phyloP scores from a whole-genome alignment of 1,140 invertebrate genomes.

The Lepeophtheirus salmonis region DNA sequence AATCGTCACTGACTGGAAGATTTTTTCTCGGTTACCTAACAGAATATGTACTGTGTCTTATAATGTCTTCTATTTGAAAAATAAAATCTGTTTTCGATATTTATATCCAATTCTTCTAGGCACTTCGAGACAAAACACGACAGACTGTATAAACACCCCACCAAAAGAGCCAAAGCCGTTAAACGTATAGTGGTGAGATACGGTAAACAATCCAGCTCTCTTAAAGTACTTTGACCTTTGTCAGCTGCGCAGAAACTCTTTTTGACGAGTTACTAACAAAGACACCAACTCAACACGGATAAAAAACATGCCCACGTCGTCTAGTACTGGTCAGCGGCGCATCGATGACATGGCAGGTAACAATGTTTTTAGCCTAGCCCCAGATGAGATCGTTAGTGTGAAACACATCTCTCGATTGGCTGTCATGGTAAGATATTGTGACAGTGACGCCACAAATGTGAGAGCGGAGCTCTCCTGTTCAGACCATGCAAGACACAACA shows the following conservation, averaged over 20 bases:
- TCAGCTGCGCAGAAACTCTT: not conserved
- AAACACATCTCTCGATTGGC: not conserved
- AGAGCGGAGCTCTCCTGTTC: not conserved
- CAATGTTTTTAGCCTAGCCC: not conserved
- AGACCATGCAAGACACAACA: not conserved
- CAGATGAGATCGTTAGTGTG: not conserved
- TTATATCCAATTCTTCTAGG: too few relatives aligned
- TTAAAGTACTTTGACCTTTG: not conserved
- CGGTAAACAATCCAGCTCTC: not conserved
- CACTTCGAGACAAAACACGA: not conserved
- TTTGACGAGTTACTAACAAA: not conserved
- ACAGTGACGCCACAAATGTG: not conserved
- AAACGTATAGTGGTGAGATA: not conserved
- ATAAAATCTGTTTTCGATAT: too few relatives aligned
- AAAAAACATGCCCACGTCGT: not conserved
- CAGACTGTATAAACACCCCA: not conserved
- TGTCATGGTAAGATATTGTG: not conserved
- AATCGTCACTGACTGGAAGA: too few relatives aligned
- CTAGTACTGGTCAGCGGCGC: not conserved
- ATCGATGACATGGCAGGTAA: not conserved
- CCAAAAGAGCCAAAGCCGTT: not conserved
- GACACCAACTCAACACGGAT: not conserved
- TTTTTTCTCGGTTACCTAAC: too few relatives aligned
- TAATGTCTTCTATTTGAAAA: too few relatives aligned
- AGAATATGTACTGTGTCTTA: too few relatives aligned